A percentile compares a stretch with the other conserved stretches of the same genome.
phyloP scores from a whole-genome alignment of 2,113 vertebrate genomes.

The Cottus gobio region DNA sequence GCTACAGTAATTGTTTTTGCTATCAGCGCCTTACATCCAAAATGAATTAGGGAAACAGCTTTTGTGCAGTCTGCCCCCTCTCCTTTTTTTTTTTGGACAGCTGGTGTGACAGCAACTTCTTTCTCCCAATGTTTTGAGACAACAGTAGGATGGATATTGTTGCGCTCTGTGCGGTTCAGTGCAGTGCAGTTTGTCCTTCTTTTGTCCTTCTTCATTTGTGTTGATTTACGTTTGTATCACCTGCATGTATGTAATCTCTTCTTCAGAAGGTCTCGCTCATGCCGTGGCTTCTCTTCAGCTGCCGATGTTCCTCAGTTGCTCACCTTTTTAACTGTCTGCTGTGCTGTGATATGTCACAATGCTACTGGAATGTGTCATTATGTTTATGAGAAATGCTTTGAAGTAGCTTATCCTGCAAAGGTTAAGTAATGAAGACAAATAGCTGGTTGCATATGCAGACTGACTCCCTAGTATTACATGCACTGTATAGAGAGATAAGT shows the following conservation, averaged over 20 bases:
- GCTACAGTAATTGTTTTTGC: conserved; percentile 63
- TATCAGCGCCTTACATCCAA: conserved; percentile 64
- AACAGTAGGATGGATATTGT: conserved; percentile 29
- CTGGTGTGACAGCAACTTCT: conserved; percentile 40
- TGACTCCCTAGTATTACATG: not conserved
- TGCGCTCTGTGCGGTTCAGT: not conserved
- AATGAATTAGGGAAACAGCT: conserved; percentile 66
- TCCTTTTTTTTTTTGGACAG: conserved; percentile 30
- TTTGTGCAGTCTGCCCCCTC: conserved; percentile 42
- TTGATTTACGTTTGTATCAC: not conserved
- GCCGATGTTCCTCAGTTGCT: not conserved
- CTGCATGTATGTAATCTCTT: not conserved
- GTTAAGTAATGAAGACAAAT: not conserved
- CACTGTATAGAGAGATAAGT: not conserved
- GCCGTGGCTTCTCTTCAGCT: not conserved
- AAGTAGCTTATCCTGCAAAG: not conserved
- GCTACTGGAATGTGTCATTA: conserved; percentile 10
- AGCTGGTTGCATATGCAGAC: not conserved
- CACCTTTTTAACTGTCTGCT: not conserved
- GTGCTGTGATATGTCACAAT: not conserved
- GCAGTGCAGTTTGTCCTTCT: conserved; percentile 1
- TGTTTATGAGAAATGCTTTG: conserved; percentile 4
- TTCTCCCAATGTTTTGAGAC: conserved; percentile 24
- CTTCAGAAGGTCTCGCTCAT: not conserved
- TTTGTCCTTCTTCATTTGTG: not conserved